Evolutionary conservation across 2,113 vertebrate genomes (phyloP), one percentile per base, ranked within the genome.

Genomic region (Cyphotilapia sp.): DNA sequence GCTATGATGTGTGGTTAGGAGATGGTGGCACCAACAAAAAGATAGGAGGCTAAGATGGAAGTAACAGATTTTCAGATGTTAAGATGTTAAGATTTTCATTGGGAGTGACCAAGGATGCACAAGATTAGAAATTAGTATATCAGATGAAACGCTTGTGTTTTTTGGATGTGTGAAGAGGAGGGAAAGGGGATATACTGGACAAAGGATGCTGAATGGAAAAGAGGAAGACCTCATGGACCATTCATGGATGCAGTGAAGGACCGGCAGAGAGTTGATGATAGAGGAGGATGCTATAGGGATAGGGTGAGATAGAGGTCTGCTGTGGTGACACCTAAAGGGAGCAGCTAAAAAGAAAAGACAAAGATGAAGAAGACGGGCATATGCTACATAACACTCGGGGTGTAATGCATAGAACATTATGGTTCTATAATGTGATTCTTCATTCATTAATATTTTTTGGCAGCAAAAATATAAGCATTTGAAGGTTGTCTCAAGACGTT

Each of bases 101-200:
- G 63, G 35, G 19, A 40, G 11, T 40, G 11, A 69, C 1, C 7
- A 35, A 12, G 33, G 10, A 69, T 66, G 61, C n/a, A 35, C 29
- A 66, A 40, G 19, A 40, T 69, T 22, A 69, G 33, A 69, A 66
- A 35, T 66, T 1, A 66, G 61, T 2, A 38, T 66, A 38, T 40
- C 11, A 69, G 63, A 2, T 2, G 11, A 40, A 40, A 38, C 1
- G 0, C 59, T 63, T 69, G 0, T 22, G 35, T 40, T 22, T 40
- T 69, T 69, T 40, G n/a, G 35, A 9, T 40, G 5, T 69, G n/a
- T 69, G 63, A 40, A 69, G 63, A 69, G 35, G n/a, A 40, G 0
- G 63, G 7, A 24, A 40, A 40, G 63, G 8, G n/a, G 4, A 40
- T 69, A 24, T 40, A 69, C 10, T 2, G 33, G 33, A 66, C 33